Evolutionary conservation across 2,888 invertebrate species (phyloP).

Genomic region (Seira musarum): DNA sequence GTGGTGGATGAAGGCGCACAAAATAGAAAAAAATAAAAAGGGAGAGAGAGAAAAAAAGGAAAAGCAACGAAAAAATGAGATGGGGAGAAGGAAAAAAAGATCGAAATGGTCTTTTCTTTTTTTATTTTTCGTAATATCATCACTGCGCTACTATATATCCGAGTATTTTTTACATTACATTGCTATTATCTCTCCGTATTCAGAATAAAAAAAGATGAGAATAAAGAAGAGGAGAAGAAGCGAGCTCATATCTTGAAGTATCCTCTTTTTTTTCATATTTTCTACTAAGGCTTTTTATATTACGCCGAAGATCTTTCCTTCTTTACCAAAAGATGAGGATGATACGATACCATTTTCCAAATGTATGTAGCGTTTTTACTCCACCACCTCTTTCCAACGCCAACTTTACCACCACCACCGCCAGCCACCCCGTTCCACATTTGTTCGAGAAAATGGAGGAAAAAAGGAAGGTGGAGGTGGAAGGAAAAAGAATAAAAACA

Average conservation of each 20-base stretch:
- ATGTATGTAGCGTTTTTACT: not conserved
- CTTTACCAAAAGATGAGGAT: no score
- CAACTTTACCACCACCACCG: not conserved
- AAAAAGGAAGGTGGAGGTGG: not conserved
- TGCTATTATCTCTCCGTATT: not conserved
- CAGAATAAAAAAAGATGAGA: constrained; percentile 21
- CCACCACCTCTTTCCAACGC: not conserved
- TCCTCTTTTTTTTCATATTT: no score
- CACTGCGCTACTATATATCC: constrained; percentile 1
- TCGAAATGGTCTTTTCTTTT: constrained; percentile 28
- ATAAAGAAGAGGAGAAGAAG: constrained; percentile 25
- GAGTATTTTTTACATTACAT: constrained; percentile 1
- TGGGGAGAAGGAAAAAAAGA: constrained; percentile 26
- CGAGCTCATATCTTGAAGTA: not conserved
- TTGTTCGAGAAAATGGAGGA: not conserved
- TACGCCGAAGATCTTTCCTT: not conserved
- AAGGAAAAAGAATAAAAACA: not conserved
- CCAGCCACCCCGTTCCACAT: not conserved
- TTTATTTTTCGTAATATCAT: constrained; percentile 23
- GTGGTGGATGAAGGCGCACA: not conserved
- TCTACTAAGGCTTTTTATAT: no score
- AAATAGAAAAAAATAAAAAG: constrained; percentile 26
- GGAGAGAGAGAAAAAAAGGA: constrained; percentile 20
- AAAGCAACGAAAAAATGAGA: constrained; percentile 22
- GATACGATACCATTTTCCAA: no score